Percentiles rank a stretch among this genome's conserved stretches.
Evolutionary conservation across 1,140 invertebrate genomes (phyloP).

Genomic region (Heterodera carotae): DNA sequence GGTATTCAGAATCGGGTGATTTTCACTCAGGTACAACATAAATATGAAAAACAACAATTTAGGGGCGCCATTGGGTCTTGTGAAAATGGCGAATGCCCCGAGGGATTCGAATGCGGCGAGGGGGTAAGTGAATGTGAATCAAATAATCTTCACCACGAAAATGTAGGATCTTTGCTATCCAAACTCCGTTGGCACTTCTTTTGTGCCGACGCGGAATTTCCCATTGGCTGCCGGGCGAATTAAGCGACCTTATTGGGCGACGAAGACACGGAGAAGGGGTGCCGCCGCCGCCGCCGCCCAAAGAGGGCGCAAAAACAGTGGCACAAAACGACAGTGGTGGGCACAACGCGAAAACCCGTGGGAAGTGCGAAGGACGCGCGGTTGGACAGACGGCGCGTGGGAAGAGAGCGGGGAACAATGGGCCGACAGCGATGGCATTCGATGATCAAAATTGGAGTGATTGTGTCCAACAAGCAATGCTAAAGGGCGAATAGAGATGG

Average conservation of each 20-base stretch:
- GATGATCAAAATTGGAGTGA: background rate
- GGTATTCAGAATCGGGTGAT: too few species aligned
- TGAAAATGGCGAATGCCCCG: constrained; percentile 19
- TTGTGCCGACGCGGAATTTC: background rate
- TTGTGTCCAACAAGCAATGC: too few species aligned
- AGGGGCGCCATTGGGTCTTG: constrained; percentile 25
- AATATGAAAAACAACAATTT: background rate
- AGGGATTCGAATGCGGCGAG: constrained; percentile 19
- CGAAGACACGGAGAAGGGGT: background rate
- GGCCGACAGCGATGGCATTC: background rate
- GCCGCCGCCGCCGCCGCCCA: background rate
- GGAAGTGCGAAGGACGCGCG: background rate
- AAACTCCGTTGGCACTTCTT: background rate
- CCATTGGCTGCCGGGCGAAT: background rate
- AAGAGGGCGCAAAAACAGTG: background rate
- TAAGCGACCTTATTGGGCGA: background rate
- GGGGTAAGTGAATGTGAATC: background rate
- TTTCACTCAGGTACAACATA: background rate
- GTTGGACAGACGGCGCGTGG: background rate
- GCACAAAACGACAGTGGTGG: constrained; percentile 14
- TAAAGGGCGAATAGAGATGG: too few species aligned
- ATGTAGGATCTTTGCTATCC: constrained; percentile 3
- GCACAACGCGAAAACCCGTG: background rate
- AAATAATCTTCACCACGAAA: background rate
- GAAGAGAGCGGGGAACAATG: background rate